phyloP scores from a whole-genome alignment of 2,797 vertebrate species.

The Acomys russatus region DNA sequence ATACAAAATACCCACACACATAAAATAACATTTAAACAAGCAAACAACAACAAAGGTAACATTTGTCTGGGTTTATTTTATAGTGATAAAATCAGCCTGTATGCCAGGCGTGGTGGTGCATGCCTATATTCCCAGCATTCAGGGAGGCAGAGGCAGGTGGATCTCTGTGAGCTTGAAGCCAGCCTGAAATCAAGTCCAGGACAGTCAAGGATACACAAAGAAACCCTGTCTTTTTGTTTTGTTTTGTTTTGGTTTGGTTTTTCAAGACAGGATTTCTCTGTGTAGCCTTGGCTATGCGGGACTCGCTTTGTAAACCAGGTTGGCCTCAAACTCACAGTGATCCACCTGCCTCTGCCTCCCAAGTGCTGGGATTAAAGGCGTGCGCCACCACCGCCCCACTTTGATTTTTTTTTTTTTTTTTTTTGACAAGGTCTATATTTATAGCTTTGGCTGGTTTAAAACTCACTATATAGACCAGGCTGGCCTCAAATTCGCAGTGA shows the following conservation, averaged over 20 bases:
- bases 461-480: background rate
- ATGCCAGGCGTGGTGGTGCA: background rate
- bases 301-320: no score
- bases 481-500: background rate
- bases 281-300: no score
- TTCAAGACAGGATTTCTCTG: no score
- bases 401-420: background rate
- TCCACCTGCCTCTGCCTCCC: no score
- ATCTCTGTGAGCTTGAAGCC: background rate
- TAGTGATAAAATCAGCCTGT: conserved; percentile 42
- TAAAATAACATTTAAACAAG: background rate
- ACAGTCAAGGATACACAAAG: background rate
- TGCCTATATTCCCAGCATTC: background rate
- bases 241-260: background rate
- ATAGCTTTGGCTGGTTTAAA: background rate
- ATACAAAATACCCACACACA: background rate
- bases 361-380: no score
- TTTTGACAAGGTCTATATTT: background rate
- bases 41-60: background rate
- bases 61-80: conserved; percentile 18
- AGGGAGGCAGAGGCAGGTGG: background rate
- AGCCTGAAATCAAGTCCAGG: background rate
- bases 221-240: background rate
- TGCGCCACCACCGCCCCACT: background rate
- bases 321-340: no score